These are phyloP conservation scores for Melitaea athalia DNA, from an alignment of 2,888 invertebrate genomes.

Conservation along the genomic window DNA sequence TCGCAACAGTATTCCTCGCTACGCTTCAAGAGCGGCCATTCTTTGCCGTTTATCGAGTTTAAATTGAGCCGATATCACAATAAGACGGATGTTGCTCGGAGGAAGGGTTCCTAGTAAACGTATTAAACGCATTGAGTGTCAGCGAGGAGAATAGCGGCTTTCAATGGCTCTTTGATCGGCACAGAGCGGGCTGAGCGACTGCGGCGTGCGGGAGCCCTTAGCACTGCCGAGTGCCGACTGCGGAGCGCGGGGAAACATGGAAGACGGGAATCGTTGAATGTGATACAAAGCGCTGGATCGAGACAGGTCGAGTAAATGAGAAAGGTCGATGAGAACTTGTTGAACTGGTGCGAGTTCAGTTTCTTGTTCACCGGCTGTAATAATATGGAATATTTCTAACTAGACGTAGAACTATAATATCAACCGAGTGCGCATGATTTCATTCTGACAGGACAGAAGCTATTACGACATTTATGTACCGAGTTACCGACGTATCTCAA, in stretches of 20 bases:
- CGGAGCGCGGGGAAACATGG: background rate
- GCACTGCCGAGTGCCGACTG: too few relatives aligned
- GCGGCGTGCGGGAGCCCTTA: background rate
- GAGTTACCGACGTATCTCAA: too few relatives aligned
- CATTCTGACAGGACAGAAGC: too few relatives aligned
- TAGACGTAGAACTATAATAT: too few relatives aligned
- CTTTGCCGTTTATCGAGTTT: background rate
- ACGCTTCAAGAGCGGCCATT: background rate
- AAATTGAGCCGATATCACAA: background rate
- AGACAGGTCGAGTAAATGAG: background rate
- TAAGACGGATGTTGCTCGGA: conserved; percentile 7
- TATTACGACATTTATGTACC: too few relatives aligned
- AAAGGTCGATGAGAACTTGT: background rate
- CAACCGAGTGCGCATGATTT: too few relatives aligned
- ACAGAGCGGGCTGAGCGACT: conserved; percentile 4
- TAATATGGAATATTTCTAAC: too few relatives aligned
- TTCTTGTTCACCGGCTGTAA: too few relatives aligned
- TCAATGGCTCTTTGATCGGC: conserved; percentile 16
- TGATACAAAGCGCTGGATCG: background rate
- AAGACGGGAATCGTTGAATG: background rate
- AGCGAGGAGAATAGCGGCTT: conserved; percentile 12
- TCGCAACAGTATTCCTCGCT: background rate
- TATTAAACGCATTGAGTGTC: conserved; percentile 4
- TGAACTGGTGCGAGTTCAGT: too few relatives aligned
- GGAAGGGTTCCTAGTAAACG: conserved; percentile 10